Percentiles rank a stretch among this genome's conserved stretches.
Conservation (phyloP, 2,113 vertebrate species). For the Tetraodon nigroviridis region DNA sequence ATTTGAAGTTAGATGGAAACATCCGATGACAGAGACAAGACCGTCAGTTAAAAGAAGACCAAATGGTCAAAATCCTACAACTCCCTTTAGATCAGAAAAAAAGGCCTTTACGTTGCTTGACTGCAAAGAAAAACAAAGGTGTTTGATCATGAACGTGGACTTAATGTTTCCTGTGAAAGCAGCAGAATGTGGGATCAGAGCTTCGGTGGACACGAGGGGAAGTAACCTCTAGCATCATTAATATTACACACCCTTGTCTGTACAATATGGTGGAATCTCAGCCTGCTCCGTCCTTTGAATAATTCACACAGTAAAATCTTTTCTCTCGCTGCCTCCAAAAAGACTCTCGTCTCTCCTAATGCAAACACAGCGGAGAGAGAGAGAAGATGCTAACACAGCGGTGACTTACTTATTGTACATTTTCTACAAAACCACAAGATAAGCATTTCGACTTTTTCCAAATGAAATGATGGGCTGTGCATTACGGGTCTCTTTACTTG, state of each 20-base stretch:
- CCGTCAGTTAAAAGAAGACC: no score
- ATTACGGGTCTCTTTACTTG: no score
- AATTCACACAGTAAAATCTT: conserved; percentile 67
- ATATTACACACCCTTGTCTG: conserved; percentile 62
- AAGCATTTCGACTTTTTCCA: no score
- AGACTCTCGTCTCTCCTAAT: not conserved
- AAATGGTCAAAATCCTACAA: no score
- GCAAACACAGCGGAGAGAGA: conserved; percentile 20
- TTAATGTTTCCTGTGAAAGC: conserved; percentile 16
- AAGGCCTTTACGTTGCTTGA: not conserved
- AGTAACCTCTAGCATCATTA: conserved; percentile 59
- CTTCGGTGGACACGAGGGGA: conserved; percentile 7
- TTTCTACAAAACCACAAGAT: no score
- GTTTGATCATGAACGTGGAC: not conserved
- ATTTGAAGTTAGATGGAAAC: no score
- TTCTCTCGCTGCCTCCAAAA: conserved; percentile 20
- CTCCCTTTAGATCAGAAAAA: not conserved
- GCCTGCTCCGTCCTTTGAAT: conserved; percentile 60
- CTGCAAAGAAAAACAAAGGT: not conserved
- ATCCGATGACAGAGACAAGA: no score
- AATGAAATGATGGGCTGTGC: no score
- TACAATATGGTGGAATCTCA: conserved; percentile 68
- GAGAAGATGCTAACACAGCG: not conserved
- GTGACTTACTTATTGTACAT: no score
- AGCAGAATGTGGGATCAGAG: conserved; percentile 22